These are phyloP conservation scores for Protonibea diacanthus DNA, from an alignment of 2,797 vertebrate species.

Conservation along the genomic window DNA sequence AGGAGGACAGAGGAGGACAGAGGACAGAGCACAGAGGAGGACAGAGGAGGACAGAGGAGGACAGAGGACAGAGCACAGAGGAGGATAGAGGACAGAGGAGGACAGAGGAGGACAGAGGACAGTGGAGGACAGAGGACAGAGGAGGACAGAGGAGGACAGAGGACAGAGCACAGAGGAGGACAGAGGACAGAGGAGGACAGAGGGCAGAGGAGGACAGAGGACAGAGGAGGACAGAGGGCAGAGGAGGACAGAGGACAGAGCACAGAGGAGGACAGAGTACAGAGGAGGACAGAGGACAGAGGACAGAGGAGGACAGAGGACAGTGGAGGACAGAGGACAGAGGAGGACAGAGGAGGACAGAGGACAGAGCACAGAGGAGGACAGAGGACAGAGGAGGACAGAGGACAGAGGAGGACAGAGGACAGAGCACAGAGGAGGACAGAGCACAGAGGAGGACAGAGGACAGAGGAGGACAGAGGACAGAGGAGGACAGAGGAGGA, in stretches of 20 bases:
- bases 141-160: background rate
- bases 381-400: too few relatives aligned
- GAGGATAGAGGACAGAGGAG: too few relatives aligned
- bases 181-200: background rate
- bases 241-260: background rate
- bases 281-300: conserved; percentile 20
- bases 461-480: background rate
- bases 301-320: background rate
- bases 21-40: too few relatives aligned
- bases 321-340: background rate
- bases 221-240: too few relatives aligned
- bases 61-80: too few relatives aligned
- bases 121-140: too few relatives aligned
- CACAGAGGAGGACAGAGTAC: background rate
- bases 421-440: background rate
- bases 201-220: background rate
- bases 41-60: too few relatives aligned
- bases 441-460: too few relatives aligned
- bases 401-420: background rate
- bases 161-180: background rate
- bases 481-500: too few relatives aligned
- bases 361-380: background rate
- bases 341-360: background rate
- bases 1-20: too few relatives aligned
- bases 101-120: too few relatives aligned